Percentiles rank a stretch among this genome's conserved stretches.
Evolutionary conservation across 2,888 invertebrate species (phyloP).

Genomic region (Minunthozetes semirufus): DNA sequence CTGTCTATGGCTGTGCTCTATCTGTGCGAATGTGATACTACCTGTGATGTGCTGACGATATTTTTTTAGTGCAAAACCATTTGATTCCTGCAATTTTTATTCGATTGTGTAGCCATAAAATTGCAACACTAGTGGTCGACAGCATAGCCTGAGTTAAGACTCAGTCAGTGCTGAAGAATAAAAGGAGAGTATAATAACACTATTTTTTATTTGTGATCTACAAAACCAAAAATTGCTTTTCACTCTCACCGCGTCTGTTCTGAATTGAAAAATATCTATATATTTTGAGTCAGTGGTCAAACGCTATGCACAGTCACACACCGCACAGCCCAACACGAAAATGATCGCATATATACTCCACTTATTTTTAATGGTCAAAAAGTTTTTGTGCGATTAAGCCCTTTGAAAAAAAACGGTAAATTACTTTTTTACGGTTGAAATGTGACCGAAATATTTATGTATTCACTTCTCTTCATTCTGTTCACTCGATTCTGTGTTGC

Average conservation of each 20-base stretch:
- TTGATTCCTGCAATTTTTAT: slow-evolving; percentile 11
- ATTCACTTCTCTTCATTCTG: not conserved
- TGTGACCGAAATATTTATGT: slow-evolving; percentile 16
- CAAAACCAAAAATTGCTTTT: slow-evolving; percentile 14
- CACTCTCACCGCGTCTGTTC: not conserved
- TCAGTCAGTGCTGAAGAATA: not conserved
- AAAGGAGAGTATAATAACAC: not conserved
- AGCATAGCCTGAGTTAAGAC: not conserved
- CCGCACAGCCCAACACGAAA: not conserved
- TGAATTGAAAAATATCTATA: not conserved
- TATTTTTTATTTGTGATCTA: slow-evolving; percentile 10
- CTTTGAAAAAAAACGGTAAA: slow-evolving; percentile 13
- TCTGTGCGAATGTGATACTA: not conserved
- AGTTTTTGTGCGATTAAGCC: slow-evolving; percentile 4
- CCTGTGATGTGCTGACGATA: slow-evolving; percentile 3
- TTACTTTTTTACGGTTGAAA: slow-evolving; percentile 17
- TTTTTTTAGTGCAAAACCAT: slow-evolving; percentile 3
- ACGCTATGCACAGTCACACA: not conserved
- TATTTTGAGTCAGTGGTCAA: slow-evolving; percentile 10
- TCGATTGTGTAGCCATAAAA: slow-evolving; percentile 2
- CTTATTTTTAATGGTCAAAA: slow-evolving; percentile 22
- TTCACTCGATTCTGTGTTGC: not conserved
- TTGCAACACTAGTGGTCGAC: not conserved
- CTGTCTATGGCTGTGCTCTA: not conserved
- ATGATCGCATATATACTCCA: not conserved